A percentile compares a stretch with the other conserved stretches of the same genome.
Evolutionary conservation across 2,113 vertebrate genomes (phyloP).

Genomic region (Platanista minor): DNA sequence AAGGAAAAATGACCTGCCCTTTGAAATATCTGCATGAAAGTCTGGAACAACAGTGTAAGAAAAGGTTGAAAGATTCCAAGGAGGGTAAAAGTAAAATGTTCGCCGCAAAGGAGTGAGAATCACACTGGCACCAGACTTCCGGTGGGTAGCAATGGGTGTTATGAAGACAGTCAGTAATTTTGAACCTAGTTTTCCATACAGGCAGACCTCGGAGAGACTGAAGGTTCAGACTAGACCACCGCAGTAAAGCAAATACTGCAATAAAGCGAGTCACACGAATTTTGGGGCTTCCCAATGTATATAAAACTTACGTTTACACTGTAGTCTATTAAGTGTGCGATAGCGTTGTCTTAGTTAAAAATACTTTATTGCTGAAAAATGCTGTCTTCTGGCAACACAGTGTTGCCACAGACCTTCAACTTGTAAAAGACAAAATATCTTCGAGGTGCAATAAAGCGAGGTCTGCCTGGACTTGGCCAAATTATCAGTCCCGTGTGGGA

Average conservation of each 20-base stretch:
- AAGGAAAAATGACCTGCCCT: not conserved
- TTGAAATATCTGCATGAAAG: not conserved
- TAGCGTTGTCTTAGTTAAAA: not conserved
- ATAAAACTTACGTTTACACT: not conserved
- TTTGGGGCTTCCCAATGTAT: not conserved
- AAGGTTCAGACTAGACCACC: not conserved
- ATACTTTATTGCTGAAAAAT: not conserved
- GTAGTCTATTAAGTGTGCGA: not conserved
- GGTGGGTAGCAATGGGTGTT: not conserved
- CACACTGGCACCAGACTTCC: not conserved
- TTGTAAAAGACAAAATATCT: not conserved
- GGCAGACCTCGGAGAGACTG: not conserved
- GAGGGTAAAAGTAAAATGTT: not conserved
- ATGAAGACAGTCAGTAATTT: not conserved
- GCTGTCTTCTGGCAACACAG: not conserved
- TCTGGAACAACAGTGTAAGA: too few relatives aligned
- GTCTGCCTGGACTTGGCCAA: not conserved
- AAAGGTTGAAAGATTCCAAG: not conserved
- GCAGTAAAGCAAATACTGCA: not conserved
- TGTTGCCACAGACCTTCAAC: not conserved
- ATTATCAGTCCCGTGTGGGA: not conserved
- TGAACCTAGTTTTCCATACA: not conserved
- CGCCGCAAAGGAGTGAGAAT: not conserved
- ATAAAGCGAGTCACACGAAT: not conserved
- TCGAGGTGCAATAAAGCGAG: not conserved